Evolutionary conservation across 2,113 vertebrate species (phyloP).

Genomic region (Porphyrio hochstetteri): DNA sequence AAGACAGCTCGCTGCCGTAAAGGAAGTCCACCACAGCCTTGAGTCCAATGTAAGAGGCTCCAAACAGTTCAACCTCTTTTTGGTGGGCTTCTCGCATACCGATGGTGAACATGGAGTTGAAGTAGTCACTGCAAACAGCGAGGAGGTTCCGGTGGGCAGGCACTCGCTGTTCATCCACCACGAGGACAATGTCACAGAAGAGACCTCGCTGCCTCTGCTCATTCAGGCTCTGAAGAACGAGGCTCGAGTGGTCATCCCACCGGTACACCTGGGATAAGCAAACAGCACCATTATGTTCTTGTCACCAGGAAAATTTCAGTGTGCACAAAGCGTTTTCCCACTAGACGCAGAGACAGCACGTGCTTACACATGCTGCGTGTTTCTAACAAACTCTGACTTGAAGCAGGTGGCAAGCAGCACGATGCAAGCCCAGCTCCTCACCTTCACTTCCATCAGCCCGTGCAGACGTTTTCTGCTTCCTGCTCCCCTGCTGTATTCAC

Average conservation of each 20-base stretch:
- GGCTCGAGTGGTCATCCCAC: conserved; percentile 80
- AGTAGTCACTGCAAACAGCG: conserved; percentile 91
- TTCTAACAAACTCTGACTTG: neutral
- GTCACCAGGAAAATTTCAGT: neutral
- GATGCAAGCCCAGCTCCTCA: neutral
- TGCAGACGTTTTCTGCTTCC: neutral
- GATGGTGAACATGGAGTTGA: conserved; percentile 95
- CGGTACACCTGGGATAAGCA: conserved; percentile 80
- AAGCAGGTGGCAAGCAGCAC: neutral
- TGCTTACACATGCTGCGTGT: neutral
- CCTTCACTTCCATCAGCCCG: neutral
- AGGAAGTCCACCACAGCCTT: conserved; percentile 92
- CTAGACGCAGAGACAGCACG: neutral
- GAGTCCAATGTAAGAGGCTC: conserved; percentile 87
- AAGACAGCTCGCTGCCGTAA: conserved; percentile 86
- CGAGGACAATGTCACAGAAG: conserved; percentile 91
- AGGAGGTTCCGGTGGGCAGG: conserved; percentile 90
- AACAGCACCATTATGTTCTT: neutral
- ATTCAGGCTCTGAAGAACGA: conserved; percentile 86
- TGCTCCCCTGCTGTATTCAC: neutral
- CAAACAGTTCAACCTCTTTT: conserved; percentile 89
- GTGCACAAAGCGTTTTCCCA: neutral
- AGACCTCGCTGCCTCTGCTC: conserved; percentile 86
- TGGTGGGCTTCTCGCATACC: conserved; percentile 93
- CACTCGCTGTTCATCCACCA: conserved; percentile 83